Percentiles rank a stretch among this genome's conserved stretches.
These are phyloP conservation scores for Coranthus polyacanthus DNA, from an alignment of 2,797 vertebrate species.

Conservation along the genomic window DNA sequence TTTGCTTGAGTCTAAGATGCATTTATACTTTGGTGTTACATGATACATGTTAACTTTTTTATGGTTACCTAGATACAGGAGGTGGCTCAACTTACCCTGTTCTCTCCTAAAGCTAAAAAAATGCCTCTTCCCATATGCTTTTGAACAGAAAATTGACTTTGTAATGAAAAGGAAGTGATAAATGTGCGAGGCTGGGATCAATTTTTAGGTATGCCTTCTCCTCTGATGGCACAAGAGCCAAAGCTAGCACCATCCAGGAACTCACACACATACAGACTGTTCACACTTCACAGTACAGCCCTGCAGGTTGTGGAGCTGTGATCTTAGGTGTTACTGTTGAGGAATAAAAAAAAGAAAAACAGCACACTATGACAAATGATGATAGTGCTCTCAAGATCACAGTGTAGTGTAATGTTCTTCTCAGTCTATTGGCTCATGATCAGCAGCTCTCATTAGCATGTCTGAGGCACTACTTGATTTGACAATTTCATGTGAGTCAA, in stretches of 20 bases:
- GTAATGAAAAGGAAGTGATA: not conserved
- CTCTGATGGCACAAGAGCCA: not conserved
- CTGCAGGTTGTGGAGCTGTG: not conserved
- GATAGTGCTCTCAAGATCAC: not conserved
- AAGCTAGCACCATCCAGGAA: not conserved
- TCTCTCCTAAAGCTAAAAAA: too few relatives aligned
- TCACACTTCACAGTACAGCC: slow-evolving; percentile 4
- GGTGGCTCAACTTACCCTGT: too few relatives aligned
- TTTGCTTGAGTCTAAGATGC: too few relatives aligned
- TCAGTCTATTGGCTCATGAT: slow-evolving; percentile 7
- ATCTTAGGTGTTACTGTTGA: slow-evolving; percentile 1
- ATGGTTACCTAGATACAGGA: too few relatives aligned
- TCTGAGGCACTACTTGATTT: slow-evolving; percentile 13
- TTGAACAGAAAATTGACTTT: too few relatives aligned
- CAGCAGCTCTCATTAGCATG: slow-evolving; percentile 13
- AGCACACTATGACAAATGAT: not conserved
- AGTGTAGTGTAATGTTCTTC: not conserved
- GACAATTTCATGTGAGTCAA: slow-evolving; percentile 6
- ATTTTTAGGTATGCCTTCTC: slow-evolving; percentile 1
- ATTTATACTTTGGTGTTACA: too few relatives aligned
- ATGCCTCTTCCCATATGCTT: too few relatives aligned
- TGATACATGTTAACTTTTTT: too few relatives aligned
- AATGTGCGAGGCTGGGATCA: not conserved
- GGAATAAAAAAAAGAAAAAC: not conserved
- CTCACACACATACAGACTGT: not conserved